These are phyloP conservation scores for Hypocryptadius cinnamomeus DNA, from an alignment of 2,113 vertebrate species.

Conservation along the genomic window DNA sequence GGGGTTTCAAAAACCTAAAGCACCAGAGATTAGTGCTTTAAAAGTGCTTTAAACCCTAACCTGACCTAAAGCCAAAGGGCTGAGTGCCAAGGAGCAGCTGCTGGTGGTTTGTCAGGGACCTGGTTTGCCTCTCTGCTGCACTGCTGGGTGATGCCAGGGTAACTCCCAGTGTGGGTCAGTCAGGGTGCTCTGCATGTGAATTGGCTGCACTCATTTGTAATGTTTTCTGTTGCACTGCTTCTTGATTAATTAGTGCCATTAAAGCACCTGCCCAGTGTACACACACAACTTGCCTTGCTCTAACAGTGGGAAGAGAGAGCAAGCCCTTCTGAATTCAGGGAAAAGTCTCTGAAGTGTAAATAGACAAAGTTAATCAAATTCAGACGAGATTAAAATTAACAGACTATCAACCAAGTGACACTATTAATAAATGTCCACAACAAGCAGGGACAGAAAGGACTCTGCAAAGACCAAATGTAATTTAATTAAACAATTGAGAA, in stretches of 20 bases:
- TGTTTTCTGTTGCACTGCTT: background rate
- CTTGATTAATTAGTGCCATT: slow-evolving; percentile 48
- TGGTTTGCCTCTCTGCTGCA: background rate
- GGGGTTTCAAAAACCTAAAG: background rate
- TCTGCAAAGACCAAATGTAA: slow-evolving; percentile 23
- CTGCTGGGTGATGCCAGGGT: background rate
- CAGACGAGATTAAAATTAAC: slow-evolving; percentile 57
- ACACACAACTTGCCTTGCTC: background rate
- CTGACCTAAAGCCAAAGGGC: background rate
- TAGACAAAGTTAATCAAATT: slow-evolving; percentile 64
- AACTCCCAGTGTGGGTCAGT: background rate
- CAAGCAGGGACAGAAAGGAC: slow-evolving; percentile 32
- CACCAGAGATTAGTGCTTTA: background rate
- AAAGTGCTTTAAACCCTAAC: background rate
- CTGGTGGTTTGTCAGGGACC: background rate
- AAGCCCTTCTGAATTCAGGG: slow-evolving; percentile 23
- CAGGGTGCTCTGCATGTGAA: background rate
- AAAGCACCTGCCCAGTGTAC: background rate
- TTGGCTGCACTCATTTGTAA: background rate
- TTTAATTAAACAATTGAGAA: slow-evolving; percentile 61
- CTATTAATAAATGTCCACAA: slow-evolving; percentile 62
- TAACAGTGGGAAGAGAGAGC: background rate
- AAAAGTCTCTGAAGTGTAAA: slow-evolving; percentile 59
- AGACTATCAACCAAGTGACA: slow-evolving; percentile 60
- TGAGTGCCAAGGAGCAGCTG: background rate